phyloP scores from a whole-genome alignment of 2,113 vertebrate genomes.

The Chinchilla lanigera region DNA sequence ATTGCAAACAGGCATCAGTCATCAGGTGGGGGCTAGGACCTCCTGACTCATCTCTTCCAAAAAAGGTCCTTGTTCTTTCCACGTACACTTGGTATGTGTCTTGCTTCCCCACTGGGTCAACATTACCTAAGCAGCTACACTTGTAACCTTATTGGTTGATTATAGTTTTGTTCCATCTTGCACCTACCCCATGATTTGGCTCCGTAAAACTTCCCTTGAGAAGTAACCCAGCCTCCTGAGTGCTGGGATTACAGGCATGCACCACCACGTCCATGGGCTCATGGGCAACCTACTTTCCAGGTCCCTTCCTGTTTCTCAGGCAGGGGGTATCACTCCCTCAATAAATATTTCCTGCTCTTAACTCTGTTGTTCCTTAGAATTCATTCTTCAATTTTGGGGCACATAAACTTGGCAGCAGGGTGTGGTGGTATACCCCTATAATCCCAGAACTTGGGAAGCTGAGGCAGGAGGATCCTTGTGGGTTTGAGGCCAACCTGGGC shows the following conservation, averaged over 20 bases:
- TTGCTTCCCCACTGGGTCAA: too few relatives aligned
- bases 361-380: background rate
- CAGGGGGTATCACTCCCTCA: background rate
- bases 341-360: background rate
- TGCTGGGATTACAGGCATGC: too few relatives aligned
- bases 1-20: too few relatives aligned
- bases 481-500: background rate
- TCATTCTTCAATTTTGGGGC: background rate
- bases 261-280: too few relatives aligned
- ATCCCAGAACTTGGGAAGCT: background rate
- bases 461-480: background rate
- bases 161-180: background rate
- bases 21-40: too few relatives aligned
- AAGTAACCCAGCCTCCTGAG: too few relatives aligned
- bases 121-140: background rate
- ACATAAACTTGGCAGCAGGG: background rate
- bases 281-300: too few relatives aligned
- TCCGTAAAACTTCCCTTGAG: too few relatives aligned
- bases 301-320: background rate
- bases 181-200: too few relatives aligned
- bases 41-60: background rate
- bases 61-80: background rate
- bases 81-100: background rate
- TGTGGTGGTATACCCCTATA: background rate
- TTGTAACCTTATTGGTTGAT: background rate